Conservation (phyloP, 2,113 vertebrate species). For the Pedetes capensis region DNA sequence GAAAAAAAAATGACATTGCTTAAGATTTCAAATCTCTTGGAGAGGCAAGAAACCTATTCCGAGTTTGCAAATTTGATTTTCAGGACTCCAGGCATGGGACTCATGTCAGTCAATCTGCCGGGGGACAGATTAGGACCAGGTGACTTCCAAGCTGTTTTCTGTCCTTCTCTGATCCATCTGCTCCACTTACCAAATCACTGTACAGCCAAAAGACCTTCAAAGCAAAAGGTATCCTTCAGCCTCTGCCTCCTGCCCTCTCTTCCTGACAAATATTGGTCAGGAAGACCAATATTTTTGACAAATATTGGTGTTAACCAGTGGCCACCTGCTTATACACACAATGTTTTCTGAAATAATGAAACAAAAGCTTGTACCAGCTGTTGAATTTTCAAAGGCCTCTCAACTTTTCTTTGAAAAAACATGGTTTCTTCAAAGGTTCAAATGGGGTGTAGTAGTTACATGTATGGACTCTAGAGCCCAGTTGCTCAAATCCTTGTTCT, state of each 20-base stretch:
- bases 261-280: not conserved
- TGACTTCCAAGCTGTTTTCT: not conserved
- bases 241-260: not conserved
- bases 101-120: conserved; percentile 5
- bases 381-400: not conserved
- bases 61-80: conserved; percentile 56
- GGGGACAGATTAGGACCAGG: not conserved
- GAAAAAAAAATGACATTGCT: not conserved
- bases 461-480: not conserved
- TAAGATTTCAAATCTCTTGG: not conserved
- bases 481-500: not conserved
- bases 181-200: not conserved
- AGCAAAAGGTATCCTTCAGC: not conserved
- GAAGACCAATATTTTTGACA: no score
- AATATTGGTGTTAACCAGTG: not conserved
- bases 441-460: not conserved
- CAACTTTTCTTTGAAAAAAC: not conserved
- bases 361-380: not conserved
- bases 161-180: not conserved
- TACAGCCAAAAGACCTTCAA: not conserved
- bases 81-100: not conserved
- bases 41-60: not conserved
- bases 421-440: not conserved
- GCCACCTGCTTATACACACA: not conserved
- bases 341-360: not conserved